Percentiles rank a stretch among this genome's conserved stretches.
These are phyloP conservation scores for Pachyrhynchus sulphureomaculatus DNA, from an alignment of 1,140 invertebrate genomes.

Conservation along the genomic window DNA sequence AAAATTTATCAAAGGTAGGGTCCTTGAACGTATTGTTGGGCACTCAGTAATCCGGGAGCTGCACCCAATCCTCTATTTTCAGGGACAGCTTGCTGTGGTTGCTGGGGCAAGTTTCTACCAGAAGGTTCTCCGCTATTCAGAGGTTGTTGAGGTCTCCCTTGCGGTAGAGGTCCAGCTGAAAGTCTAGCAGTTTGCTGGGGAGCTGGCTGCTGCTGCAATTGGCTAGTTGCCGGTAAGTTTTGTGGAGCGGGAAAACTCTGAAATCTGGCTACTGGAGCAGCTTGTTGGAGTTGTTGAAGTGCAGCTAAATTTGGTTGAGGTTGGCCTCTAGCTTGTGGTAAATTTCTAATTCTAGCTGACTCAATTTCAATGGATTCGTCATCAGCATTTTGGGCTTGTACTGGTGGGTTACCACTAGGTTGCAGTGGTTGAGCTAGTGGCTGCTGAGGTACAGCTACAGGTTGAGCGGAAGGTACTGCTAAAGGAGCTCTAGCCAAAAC, in stretches of 20 bases:
- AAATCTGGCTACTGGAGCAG: not conserved
- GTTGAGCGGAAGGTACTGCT: not conserved
- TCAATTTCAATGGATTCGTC: slow-evolving; percentile 20
- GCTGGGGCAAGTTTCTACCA: not conserved
- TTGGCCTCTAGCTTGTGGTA: not conserved
- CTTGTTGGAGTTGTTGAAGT: not conserved
- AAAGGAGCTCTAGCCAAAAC: not conserved
- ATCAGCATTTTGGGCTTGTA: slow-evolving; percentile 8
- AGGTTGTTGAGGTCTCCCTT: not conserved
- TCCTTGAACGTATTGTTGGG: not conserved
- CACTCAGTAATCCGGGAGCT: slow-evolving; percentile 7
- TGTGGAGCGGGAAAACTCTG: not conserved
- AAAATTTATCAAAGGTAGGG: not conserved
- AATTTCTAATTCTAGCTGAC: slow-evolving; percentile 3
- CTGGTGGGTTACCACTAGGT: not conserved
- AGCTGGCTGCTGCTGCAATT: not conserved
- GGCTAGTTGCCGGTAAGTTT: not conserved
- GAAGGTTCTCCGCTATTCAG: not conserved
- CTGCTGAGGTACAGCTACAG: not conserved
- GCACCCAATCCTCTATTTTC: not conserved
- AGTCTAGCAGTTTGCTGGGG: not conserved
- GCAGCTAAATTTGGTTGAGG: not conserved
- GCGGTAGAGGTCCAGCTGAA: not conserved
- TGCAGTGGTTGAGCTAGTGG: not conserved
- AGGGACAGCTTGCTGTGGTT: not conserved